phyloP scores from a whole-genome alignment of 2,113 vertebrate genomes.

The Odontophorus gujanensis region DNA sequence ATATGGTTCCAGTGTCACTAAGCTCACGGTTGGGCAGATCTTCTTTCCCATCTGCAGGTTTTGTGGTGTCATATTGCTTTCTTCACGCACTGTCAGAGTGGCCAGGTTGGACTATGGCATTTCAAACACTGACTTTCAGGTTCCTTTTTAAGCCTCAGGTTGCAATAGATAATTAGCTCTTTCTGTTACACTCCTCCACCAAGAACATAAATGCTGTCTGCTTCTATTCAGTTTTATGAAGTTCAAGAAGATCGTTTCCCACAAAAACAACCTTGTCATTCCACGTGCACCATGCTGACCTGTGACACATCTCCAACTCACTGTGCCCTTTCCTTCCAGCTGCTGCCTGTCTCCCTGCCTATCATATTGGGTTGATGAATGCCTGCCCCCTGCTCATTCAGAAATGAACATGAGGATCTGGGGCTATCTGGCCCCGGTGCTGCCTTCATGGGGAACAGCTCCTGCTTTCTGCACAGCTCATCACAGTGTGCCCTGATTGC shows the following conservation, averaged over 20 bases:
- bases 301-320: background rate
- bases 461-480: background rate
- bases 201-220: background rate
- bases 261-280: background rate
- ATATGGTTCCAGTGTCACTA: accelerated
- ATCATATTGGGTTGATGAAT: background rate
- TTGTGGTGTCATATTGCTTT: background rate
- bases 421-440: accelerated
- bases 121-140: background rate
- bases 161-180: background rate
- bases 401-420: background rate
- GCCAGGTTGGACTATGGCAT: background rate
- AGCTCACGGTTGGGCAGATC: background rate
- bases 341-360: background rate
- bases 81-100: background rate
- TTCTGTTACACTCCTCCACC: background rate
- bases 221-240: background rate
- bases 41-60: background rate
- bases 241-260: background rate
- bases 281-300: background rate
- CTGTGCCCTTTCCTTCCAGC: background rate
- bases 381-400: accelerated
- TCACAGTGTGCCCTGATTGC: accelerated
- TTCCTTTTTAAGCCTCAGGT: background rate
- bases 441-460: background rate